Percentiles rank a stretch among this genome's conserved stretches.
Evolutionary conservation across 2,797 vertebrate species (phyloP).

Genomic region (Melanogrammus aeglefinus): DNA sequence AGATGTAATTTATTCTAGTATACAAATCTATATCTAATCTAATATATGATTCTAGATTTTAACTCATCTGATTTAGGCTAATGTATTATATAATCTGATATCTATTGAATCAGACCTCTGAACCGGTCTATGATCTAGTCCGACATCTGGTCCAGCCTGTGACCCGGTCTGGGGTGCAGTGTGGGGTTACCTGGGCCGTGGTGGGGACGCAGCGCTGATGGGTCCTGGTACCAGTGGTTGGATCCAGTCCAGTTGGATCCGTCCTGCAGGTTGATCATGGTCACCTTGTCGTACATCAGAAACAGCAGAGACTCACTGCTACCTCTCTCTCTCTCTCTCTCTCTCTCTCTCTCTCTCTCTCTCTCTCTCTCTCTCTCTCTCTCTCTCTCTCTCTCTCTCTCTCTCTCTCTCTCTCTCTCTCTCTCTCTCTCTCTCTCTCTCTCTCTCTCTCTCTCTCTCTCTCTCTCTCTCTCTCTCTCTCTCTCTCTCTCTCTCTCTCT

Average conservation of each 20-base stretch:
- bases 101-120: too few species aligned
- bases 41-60: too few species aligned
- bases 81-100: too few species aligned
- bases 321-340: slow-evolving; percentile 50
- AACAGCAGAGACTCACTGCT: slow-evolving; percentile 50
- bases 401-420: slow-evolving; percentile 54
- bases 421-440: slow-evolving; percentile 36
- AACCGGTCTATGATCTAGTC: background rate
- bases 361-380: slow-evolving; percentile 54
- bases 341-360: slow-evolving; percentile 30
- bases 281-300: slow-evolving; percentile 83
- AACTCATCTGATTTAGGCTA: background rate
- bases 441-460: slow-evolving; percentile 44
- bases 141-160: background rate
- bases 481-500: slow-evolving; percentile 52
- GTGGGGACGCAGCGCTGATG: slow-evolving; percentile 70
- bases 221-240: slow-evolving; percentile 84
- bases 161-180: background rate
- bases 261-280: slow-evolving; percentile 84
- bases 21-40: background rate
- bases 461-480: slow-evolving; percentile 34
- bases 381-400: slow-evolving; percentile 26
- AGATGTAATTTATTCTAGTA: slow-evolving; percentile 1
- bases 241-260: slow-evolving; percentile 79
- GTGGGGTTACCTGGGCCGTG: slow-evolving; percentile 70